Evolutionary conservation across 2,797 vertebrate genomes (phyloP).

Genomic region (Ceyx erithaca): DNA sequence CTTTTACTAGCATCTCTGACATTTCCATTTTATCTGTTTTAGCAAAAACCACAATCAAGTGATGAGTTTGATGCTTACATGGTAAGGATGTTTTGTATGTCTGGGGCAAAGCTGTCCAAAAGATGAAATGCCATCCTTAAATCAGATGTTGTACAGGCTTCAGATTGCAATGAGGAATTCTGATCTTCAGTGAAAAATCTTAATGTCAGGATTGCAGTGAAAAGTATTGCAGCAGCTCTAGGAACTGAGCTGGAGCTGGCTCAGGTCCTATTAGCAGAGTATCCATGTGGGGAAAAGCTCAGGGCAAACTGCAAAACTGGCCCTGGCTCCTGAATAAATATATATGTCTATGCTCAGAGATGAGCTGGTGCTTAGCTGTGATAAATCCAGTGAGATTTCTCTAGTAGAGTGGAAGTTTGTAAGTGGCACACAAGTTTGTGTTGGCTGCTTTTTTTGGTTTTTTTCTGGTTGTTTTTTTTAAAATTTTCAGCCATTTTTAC

Average conservation of each 20-base stretch:
- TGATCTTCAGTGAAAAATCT: not conserved
- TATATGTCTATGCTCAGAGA: not conserved
- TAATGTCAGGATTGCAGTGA: not conserved
- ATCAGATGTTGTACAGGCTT: not conserved
- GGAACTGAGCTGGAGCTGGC: not conserved
- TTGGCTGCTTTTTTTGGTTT: not conserved
- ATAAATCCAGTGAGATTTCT: not conserved
- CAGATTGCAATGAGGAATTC: not conserved
- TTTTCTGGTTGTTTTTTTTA: too few species aligned
- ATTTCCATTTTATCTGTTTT: not conserved
- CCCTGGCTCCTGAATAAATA: not conserved
- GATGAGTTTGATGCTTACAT: not conserved
- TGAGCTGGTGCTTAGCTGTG: not conserved
- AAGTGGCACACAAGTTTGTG: not conserved
- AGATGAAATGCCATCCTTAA: not conserved
- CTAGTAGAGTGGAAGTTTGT: not conserved
- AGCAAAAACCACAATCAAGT: not conserved
- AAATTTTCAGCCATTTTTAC: not conserved
- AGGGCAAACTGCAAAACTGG: not conserved
- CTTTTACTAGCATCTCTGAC: not conserved
- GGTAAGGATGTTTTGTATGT: not conserved
- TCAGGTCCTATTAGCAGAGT: not conserved
- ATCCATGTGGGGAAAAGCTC: not conserved
- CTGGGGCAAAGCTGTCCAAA: not conserved
- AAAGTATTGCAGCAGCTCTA: not conserved